Evolutionary conservation across 2,113 vertebrate genomes (phyloP).

Genomic region (Raja brachyura): DNA sequence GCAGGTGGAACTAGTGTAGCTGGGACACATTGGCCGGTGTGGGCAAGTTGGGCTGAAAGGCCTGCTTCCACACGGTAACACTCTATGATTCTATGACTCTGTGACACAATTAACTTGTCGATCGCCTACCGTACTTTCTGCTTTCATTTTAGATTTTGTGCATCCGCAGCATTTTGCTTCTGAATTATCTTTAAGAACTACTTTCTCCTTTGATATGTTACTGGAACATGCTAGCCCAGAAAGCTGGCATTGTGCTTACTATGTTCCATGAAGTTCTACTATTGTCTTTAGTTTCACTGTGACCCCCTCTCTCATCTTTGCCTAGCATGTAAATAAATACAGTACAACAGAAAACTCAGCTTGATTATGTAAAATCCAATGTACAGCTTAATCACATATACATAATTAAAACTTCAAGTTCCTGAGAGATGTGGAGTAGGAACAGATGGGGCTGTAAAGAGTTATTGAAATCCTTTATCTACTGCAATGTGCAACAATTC

Average conservation of each 20-base stretch:
- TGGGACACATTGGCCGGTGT: too few relatives aligned
- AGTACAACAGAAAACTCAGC: not conserved
- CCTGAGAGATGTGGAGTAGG: not conserved
- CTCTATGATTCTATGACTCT: too few relatives aligned
- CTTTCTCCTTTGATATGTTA: not conserved
- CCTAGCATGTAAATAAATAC: not conserved
- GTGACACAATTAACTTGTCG: too few relatives aligned
- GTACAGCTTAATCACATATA: not conserved
- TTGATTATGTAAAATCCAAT: not conserved
- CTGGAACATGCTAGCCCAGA: not conserved
- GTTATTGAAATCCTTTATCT: not conserved
- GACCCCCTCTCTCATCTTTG: not conserved
- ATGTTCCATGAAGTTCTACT: not conserved
- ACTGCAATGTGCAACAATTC: not conserved
- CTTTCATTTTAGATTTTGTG: too few relatives aligned
- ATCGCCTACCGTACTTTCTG: too few relatives aligned
- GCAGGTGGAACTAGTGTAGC: too few relatives aligned
- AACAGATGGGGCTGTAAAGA: not conserved
- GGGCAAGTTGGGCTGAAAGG: too few relatives aligned
- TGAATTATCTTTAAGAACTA: not conserved
- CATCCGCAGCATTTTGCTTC: too few relatives aligned
- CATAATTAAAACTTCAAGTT: not conserved
- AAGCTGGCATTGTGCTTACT: not conserved
- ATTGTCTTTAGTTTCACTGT: not conserved
- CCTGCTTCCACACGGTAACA: too few relatives aligned